Percentiles rank a stretch among this genome's conserved stretches.
Conservation (phyloP, 2,888 invertebrate species). For the Perdita meconis region DNA sequence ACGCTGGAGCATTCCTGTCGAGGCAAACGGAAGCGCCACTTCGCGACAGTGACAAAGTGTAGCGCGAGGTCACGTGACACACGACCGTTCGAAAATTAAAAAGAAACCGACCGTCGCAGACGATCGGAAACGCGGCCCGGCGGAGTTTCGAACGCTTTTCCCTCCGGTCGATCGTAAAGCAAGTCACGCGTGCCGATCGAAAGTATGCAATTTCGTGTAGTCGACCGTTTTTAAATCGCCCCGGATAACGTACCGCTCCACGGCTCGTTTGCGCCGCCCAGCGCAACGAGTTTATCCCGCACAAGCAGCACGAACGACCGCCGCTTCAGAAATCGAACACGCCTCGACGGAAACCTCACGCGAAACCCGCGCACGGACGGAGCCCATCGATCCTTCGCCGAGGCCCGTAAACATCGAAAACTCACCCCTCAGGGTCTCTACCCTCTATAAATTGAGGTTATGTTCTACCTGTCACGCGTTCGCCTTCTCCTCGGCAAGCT, state of each 20-base stretch:
- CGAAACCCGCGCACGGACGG: not conserved
- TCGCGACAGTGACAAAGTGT: constrained; percentile 41
- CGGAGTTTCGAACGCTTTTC: constrained; percentile 1
- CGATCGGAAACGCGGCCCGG: not conserved
- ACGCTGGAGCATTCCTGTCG: constrained; percentile 38
- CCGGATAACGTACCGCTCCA: constrained; percentile 43
- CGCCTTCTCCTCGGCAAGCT: constrained; percentile 50
- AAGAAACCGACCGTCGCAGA: not conserved
- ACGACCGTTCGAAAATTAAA: constrained; percentile 24
- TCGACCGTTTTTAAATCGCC: constrained; percentile 36
- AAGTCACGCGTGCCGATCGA: constrained; percentile 36
- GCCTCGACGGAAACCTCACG: not conserved
- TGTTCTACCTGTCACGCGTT: constrained; percentile 72
- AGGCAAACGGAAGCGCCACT: constrained; percentile 44
- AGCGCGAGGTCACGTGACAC: constrained; percentile 41
- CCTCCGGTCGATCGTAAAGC: not conserved
- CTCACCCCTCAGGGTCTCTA: not conserved
- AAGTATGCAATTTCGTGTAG: constrained; percentile 44
- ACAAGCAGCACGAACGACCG: not conserved
- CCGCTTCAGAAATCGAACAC: no score
- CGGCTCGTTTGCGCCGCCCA: constrained; percentile 42
- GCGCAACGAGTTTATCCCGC: constrained; percentile 32
- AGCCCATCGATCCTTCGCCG: not conserved
- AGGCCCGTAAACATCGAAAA: not conserved
- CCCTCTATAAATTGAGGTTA: constrained; percentile 46